A percentile compares a stretch with the other conserved stretches of the same genome.
These are phyloP conservation scores for Stenopsyche tienmushanensis DNA, from an alignment of 1,140 invertebrate species.

Conservation along the genomic window DNA sequence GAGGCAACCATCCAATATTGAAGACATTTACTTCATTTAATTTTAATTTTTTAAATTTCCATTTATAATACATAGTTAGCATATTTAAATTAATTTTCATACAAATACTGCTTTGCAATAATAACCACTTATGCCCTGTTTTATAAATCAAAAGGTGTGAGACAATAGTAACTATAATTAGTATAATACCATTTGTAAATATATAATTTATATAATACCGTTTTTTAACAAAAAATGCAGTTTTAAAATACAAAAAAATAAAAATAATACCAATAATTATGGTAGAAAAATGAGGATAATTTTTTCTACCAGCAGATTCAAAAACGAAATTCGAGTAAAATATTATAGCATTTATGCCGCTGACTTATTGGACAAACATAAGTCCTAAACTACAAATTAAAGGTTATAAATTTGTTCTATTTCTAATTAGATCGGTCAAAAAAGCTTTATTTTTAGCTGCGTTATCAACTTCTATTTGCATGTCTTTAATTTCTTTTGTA, in stretches of 20 bases:
- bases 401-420: slow-evolving; percentile 62
- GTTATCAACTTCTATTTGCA: slow-evolving; percentile 59
- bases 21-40: no score
- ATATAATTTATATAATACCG: no score
- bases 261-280: slow-evolving; percentile 81
- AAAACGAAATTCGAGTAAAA: slow-evolving; percentile 83
- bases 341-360: slow-evolving; percentile 82
- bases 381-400: slow-evolving; percentile 72
- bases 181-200: no score
- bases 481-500: slow-evolving; percentile 56
- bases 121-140: slow-evolving; percentile 71
- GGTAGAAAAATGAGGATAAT: slow-evolving; percentile 65
- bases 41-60: no score
- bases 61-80: slow-evolving; percentile 68
- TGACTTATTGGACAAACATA: slow-evolving; percentile 83
- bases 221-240: no score
- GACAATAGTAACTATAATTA: slow-evolving; percentile 69
- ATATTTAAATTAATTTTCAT: slow-evolving; percentile 68
- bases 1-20: slow-evolving; percentile 72
- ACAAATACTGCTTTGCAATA: slow-evolving; percentile 68
- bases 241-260: no score
- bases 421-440: slow-evolving; percentile 60
- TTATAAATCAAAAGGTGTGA: slow-evolving; percentile 75
- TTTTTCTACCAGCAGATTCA: slow-evolving; percentile 66
- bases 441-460: slow-evolving; percentile 51